phyloP scores from a whole-genome alignment of 2,113 vertebrate species.

The Eretmodus cyanostictus region DNA sequence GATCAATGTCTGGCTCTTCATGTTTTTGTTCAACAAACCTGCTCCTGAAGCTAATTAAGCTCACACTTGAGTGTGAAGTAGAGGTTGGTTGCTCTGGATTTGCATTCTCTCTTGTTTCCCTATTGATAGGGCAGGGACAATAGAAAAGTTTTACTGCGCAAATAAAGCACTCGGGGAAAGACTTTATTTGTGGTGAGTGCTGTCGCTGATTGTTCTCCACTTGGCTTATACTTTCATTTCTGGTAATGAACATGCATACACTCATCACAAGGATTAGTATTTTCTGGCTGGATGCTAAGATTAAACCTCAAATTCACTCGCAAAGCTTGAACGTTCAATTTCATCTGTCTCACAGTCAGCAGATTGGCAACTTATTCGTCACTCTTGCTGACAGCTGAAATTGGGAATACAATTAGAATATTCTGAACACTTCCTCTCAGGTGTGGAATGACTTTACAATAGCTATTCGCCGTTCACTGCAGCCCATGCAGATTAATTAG shows the following conservation, averaged over 20 bases:
- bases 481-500: background rate
- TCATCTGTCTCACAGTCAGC: constrained; percentile 30
- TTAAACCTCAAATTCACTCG: constrained; percentile 23
- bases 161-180: background rate
- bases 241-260: background rate
- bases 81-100: background rate
- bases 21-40: constrained; percentile 44
- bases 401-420: constrained; percentile 39
- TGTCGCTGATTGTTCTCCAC: background rate
- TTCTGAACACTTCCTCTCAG: constrained; percentile 21
- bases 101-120: background rate
- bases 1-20: constrained; percentile 45
- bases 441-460: constrained; percentile 6
- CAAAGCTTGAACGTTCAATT: constrained; percentile 24
- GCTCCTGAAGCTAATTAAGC: constrained; percentile 40
- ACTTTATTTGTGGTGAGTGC: background rate
- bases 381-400: constrained; percentile 14
- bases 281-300: constrained; percentile 38
- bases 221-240: background rate
- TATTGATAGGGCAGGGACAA: background rate
- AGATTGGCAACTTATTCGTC: constrained; percentile 27
- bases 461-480: background rate
- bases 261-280: constrained; percentile 12
- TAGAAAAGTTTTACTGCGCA: background rate
- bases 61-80: background rate